phyloP scores from a whole-genome alignment of 2,888 invertebrate species.

The Eristalis intricaria region DNA sequence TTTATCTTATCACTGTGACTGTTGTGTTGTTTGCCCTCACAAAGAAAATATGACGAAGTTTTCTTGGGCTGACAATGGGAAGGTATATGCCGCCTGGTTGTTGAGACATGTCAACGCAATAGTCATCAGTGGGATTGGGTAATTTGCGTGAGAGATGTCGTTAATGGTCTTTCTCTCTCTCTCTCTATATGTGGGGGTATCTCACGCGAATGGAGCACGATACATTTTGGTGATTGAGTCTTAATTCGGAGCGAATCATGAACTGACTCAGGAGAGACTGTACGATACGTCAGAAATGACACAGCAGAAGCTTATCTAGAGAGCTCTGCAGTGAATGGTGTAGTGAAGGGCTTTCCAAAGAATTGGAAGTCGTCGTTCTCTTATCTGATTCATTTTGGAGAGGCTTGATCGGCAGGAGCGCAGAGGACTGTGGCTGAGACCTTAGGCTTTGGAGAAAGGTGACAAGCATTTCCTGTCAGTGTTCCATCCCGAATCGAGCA shows the following conservation, averaged over 20 bases:
- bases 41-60: slow-evolving; percentile 8
- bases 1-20: slow-evolving; percentile 42
- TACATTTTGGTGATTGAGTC: neutral
- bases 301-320: neutral
- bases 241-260: neutral
- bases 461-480: no score
- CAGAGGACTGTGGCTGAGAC: no score
- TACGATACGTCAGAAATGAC: no score
- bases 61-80: slow-evolving; percentile 9
- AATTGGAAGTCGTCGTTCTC: no score
- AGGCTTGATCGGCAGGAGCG: no score
- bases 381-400: no score
- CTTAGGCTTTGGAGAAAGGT: no score
- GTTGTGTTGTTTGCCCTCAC: slow-evolving; percentile 5
- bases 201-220: neutral
- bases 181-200: neutral
- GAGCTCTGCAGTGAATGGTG: neutral
- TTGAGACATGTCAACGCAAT: neutral
- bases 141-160: slow-evolving; percentile 14
- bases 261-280: neutral
- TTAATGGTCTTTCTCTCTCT: neutral
- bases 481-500: no score
- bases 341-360: neutral
- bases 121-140: slow-evolving; percentile 2
- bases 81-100: neutral